Evolutionary conservation across 2,113 vertebrate species (phyloP).

Genomic region (Gambusia holbrooki): DNA sequence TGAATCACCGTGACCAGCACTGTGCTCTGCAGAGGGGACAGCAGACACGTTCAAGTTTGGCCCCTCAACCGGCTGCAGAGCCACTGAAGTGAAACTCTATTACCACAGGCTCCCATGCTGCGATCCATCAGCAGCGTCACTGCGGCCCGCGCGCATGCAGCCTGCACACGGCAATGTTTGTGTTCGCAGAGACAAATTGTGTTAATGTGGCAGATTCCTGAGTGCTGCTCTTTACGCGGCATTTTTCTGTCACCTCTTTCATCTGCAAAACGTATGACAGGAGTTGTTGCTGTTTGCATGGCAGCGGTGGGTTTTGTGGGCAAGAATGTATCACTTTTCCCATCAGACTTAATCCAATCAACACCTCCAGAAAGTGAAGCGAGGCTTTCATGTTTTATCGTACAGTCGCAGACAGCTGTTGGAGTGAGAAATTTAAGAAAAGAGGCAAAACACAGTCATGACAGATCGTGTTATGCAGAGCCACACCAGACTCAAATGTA

Average conservation of each 20-base stretch:
- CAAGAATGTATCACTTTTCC: conserved; percentile 34
- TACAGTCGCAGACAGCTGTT: conserved; percentile 40
- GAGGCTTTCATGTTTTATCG: conserved; percentile 43
- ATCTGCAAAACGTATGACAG: conserved; percentile 38
- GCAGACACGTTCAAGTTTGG: conserved; percentile 51
- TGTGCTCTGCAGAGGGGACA: conserved; percentile 54
- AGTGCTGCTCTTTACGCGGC: conserved; percentile 42
- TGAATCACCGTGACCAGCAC: conserved; percentile 60
- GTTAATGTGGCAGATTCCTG: conserved; percentile 44
- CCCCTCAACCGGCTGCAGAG: conserved; percentile 66
- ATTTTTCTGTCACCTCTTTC: conserved; percentile 32
- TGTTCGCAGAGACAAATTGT: conserved; percentile 35
- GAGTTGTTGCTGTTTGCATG: conserved; percentile 27
- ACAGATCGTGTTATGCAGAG: conserved; percentile 14
- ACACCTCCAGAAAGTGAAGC: conserved; percentile 47
- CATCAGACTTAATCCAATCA: conserved; percentile 55
- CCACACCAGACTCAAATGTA: conserved; percentile 7
- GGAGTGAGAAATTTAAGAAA: conserved; percentile 27
- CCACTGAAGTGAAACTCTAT: conserved; percentile 78
- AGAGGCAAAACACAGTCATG: conserved; percentile 11
- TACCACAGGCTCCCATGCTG: conserved; percentile 64
- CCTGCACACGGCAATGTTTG: conserved; percentile 3
- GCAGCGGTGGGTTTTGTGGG: conserved; percentile 12
- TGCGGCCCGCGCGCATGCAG: conserved; percentile 2
- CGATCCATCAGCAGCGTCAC: conserved; percentile 68